Percentiles rank a stretch among this genome's conserved stretches.
Conservation (phyloP, 2,113 vertebrate genomes). For the Cebus imitator region DNA sequence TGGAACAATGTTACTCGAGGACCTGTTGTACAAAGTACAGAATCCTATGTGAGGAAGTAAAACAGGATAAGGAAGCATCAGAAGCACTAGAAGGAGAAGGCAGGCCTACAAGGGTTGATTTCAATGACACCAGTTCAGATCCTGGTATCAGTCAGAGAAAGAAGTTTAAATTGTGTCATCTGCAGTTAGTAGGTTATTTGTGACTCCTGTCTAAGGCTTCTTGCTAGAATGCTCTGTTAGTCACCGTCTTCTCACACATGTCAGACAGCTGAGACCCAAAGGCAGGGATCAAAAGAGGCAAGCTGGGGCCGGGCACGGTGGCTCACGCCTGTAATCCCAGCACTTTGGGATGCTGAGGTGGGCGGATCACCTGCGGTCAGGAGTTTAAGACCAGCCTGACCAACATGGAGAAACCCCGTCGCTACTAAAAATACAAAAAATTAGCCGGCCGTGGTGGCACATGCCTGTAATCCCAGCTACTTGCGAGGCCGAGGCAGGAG, state of each 20-base stretch:
- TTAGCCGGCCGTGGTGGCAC: rapidly evolving
- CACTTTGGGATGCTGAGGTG: too few species aligned
- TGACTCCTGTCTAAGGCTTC: background rate
- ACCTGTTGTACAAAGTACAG: background rate
- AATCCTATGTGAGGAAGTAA: background rate
- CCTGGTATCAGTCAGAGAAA: background rate
- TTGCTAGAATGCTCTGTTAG: background rate
- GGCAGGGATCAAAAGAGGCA: background rate
- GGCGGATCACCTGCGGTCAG: too few species aligned
- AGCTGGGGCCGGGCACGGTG: rapidly evolving
- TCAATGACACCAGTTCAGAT: background rate
- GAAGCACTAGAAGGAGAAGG: background rate
- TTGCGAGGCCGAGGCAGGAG: too few species aligned
- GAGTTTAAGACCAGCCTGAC: too few species aligned
- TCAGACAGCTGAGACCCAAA: background rate
- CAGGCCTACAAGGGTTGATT: background rate
- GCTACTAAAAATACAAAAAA: too few species aligned
- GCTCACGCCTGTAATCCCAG: too few species aligned
- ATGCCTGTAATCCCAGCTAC: too few species aligned
- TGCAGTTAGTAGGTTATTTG: background rate
- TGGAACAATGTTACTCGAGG: background rate
- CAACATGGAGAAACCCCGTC: too few species aligned
- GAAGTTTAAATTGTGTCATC: background rate
- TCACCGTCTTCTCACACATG: background rate
- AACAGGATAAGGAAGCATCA: background rate